Percentiles rank a stretch among this genome's conserved stretches.
phyloP scores from a whole-genome alignment of 2,888 invertebrate genomes.

The Sipha maydis region DNA sequence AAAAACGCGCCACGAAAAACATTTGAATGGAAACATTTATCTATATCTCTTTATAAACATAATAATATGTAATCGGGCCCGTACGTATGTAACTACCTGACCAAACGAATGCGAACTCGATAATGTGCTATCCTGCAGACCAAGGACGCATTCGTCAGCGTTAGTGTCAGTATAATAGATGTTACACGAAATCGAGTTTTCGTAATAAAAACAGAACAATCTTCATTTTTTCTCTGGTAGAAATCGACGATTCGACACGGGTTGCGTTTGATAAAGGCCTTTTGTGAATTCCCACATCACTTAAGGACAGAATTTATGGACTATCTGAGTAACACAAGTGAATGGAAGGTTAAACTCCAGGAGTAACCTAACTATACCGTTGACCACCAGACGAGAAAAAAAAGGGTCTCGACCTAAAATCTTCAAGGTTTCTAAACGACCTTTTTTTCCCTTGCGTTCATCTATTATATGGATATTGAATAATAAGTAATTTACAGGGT shows the following conservation, averaged over 20 bases:
- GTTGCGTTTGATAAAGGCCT: conserved; percentile 25
- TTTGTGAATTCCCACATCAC: conserved; percentile 41
- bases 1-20: not conserved
- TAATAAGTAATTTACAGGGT: conserved; percentile 48
- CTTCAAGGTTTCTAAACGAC: conserved; percentile 46
- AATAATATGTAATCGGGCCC: not conserved
- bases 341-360: conserved; percentile 43
- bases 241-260: conserved; percentile 54
- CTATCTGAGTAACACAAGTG: conserved; percentile 55
- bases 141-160: conserved; percentile 46
- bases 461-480: not conserved
- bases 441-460: conserved; percentile 22
- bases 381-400: conserved; percentile 42
- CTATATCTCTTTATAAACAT: not conserved
- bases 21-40: conserved; percentile 3
- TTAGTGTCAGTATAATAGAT: not conserved
- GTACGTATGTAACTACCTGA: not conserved
- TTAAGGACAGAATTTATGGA: conserved; percentile 50
- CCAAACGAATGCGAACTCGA: not conserved
- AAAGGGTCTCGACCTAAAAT: conserved; percentile 40
- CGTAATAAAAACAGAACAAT: conserved; percentile 42
- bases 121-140: not conserved
- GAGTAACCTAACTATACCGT: conserved; percentile 28
- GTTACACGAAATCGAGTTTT: conserved; percentile 17
- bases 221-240: not conserved